phyloP scores from a whole-genome alignment of 2,888 invertebrate species.

The Julus scanicus region DNA sequence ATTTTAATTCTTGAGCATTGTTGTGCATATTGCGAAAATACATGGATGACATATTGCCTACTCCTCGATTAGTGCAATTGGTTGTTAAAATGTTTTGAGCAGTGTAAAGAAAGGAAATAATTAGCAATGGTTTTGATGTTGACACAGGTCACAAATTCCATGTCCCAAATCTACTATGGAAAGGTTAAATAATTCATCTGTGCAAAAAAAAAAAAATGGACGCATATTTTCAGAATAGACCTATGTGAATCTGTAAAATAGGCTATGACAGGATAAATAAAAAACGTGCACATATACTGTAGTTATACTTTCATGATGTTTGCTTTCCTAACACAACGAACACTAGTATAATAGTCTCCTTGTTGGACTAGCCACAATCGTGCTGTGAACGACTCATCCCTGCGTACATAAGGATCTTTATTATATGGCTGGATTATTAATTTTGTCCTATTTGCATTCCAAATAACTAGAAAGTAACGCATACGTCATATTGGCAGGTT shows the following conservation, averaged over 20 bases:
- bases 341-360: not conserved
- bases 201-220: not conserved
- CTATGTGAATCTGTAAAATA: not conserved
- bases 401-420: not conserved
- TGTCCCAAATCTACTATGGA: not conserved
- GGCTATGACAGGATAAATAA: not conserved
- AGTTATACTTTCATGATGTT: not conserved
- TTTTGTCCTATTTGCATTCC: not conserved
- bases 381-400: not conserved
- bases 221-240: not conserved
- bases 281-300: not conserved
- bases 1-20: not conserved
- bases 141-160: not conserved
- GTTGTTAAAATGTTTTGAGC: not conserved
- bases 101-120: not conserved
- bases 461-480: not conserved
- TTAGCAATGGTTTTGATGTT: not conserved
- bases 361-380: not conserved
- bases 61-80: not conserved
- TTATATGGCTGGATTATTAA: constrained; percentile 6
- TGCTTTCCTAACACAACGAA: not conserved
- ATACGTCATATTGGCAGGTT: constrained; percentile 26
- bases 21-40: not conserved
- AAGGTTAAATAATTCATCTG: not conserved
- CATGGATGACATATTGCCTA: too few relatives aligned